phyloP scores from a whole-genome alignment of 1,140 invertebrate genomes.

The Cotesia chilonis region DNA sequence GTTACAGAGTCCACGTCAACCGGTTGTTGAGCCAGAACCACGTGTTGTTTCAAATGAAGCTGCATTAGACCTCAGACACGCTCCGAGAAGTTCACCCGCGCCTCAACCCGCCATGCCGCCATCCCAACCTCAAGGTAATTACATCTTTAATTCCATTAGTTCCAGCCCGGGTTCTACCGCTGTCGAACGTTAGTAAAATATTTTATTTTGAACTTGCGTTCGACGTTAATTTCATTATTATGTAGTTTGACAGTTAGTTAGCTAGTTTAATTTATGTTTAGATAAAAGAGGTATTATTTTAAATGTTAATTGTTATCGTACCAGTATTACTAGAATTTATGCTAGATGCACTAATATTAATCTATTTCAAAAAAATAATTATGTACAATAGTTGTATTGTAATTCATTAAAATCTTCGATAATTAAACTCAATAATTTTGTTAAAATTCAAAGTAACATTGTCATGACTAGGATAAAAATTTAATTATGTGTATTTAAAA shows the following conservation, averaged over 20 bases:
- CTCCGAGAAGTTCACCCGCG: constrained; percentile 63
- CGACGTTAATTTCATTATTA: constrained; percentile 17
- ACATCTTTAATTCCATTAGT: constrained; percentile 19
- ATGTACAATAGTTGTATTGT: too few relatives aligned
- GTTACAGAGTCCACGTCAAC: constrained; percentile 57
- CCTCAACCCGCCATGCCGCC: constrained; percentile 52
- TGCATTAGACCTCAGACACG: constrained; percentile 73
- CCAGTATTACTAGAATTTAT: too few relatives aligned
- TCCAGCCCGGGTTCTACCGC: background rate
- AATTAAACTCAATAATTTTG: too few relatives aligned
- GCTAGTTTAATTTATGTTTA: background rate
- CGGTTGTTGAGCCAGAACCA: constrained; percentile 47
- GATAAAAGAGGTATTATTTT: too few relatives aligned
- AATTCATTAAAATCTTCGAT: too few relatives aligned
- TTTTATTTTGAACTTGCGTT: constrained; percentile 26
- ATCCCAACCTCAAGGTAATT: constrained; percentile 55
- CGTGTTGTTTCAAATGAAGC: constrained; percentile 62
- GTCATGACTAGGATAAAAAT: too few relatives aligned
- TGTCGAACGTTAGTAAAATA: constrained; percentile 19
- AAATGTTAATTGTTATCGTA: too few relatives aligned
- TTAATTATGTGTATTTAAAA: too few relatives aligned
- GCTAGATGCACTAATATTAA: too few relatives aligned
- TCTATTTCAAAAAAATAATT: too few relatives aligned
- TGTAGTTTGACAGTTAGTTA: background rate
- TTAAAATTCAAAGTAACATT: too few relatives aligned